Evolutionary conservation across 2,888 invertebrate species (phyloP), one percentile per base, ranked within the genome.

Genomic region (Drosophila sordidula): DNA sequence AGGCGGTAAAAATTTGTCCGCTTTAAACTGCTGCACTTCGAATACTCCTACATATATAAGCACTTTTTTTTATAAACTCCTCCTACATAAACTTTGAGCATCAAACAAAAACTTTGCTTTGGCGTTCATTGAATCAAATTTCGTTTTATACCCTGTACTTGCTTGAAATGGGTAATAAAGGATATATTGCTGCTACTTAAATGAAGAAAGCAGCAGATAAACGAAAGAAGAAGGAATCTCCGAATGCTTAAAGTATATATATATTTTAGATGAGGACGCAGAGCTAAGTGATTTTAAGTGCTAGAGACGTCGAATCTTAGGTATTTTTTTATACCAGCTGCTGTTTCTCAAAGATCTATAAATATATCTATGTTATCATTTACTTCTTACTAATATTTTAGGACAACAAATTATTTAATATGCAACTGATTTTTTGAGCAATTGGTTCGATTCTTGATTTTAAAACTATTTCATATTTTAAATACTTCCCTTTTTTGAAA

Each of bases 1-100:
- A 70, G 69, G 46, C 62, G 50, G 14, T 45, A 26, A 64, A 64
- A 83, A 86, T 82, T 87, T 75, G 75, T 75, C 63, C 44, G 67
- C 68, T 61, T 65, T 73, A 86, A 85, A 52, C 62, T 45, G 50
- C 57, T 54, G 62, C 54, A 64, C 47, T 57, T 70, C 22, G 51
- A 59, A 54, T 56, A 36, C 46, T 62, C 16, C 16, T 51, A 29
- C 29, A 9, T 29, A 25, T 46, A 29, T 11, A 54, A 38, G 12
- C 32, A 46, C 38, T 46, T 34, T 58, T 56, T 16, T 67, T 32
- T 41, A 67, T 52, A 26, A 38, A 52, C 41, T 65, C 22, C 16
- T 14, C 25, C 34, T 34, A 41, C 41, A 26, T 32, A 49, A 61
- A 69, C 62, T 71, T 47, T 57, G 16, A 42, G 22, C 49, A 38